phyloP scores from a whole-genome alignment of 2,888 invertebrate genomes.

The Eulithis prunata region DNA sequence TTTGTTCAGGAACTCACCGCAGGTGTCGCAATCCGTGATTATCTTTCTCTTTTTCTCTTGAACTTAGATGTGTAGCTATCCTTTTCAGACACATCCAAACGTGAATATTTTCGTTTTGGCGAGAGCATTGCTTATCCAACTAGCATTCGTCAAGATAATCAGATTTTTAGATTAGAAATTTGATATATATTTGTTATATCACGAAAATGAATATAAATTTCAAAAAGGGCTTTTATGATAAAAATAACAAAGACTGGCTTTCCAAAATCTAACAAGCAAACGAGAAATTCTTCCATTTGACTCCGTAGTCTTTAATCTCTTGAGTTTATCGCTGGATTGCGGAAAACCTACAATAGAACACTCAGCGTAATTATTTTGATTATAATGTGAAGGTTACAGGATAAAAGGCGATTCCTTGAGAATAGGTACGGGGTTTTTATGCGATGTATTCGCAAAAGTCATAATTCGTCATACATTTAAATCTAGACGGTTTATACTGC shows the following conservation, averaged over 20 bases:
- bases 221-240: too few species aligned
- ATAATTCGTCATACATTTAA: too few species aligned
- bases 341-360: conserved; percentile 5
- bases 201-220: too few species aligned
- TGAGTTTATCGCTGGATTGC: conserved; percentile 1
- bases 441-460: not conserved
- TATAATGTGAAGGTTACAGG: not conserved
- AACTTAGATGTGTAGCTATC: conserved; percentile 9
- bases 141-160: too few species aligned
- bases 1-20: conserved; percentile 40
- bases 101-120: conserved; percentile 18
- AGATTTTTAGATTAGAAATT: too few species aligned
- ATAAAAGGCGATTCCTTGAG: not conserved
- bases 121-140: conserved; percentile 12
- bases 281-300: too few species aligned
- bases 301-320: not conserved
- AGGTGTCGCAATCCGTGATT: conserved; percentile 36
- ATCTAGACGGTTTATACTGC: too few species aligned
- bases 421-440: not conserved
- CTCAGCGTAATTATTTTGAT: not conserved
- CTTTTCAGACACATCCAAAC: conserved; percentile 20
- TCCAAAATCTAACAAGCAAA: not conserved
- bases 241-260: not conserved
- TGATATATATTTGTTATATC: too few species aligned
- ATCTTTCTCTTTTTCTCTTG: conserved; percentile 29